Percentiles rank a stretch among this genome's conserved stretches.
phyloP scores from a whole-genome alignment of 1,140 invertebrate species.

The Drosophila carrolli region DNA sequence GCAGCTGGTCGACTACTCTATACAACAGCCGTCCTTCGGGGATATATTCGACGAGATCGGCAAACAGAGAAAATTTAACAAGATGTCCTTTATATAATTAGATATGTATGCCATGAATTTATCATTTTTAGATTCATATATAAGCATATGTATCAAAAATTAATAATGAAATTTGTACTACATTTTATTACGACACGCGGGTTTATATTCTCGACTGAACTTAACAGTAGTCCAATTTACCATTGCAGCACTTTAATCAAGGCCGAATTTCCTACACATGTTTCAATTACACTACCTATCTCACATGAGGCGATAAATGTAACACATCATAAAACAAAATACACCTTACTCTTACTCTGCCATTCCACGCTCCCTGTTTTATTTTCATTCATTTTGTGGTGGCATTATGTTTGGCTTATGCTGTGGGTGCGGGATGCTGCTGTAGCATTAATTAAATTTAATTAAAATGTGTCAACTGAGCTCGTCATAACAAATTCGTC shows the following conservation, averaged over 20 bases:
- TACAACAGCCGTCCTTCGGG: constrained; percentile 92
- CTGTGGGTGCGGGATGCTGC: constrained; percentile 17
- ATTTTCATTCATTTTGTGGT: constrained; percentile 32
- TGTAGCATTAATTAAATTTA: constrained; percentile 80
- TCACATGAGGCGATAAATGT: constrained; percentile 45
- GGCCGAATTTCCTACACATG: constrained; percentile 41
- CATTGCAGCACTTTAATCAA: background rate
- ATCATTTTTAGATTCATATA: too few relatives aligned
- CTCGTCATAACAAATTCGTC: constrained; percentile 80
- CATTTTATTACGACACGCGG: too few relatives aligned
- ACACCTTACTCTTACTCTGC: background rate
- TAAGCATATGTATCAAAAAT: too few relatives aligned
- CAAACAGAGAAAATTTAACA: background rate
- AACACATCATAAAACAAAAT: constrained; percentile 44
- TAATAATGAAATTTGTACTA: too few relatives aligned
- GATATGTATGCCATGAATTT: too few relatives aligned
- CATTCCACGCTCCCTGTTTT: background rate
- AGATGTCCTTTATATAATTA: background rate
- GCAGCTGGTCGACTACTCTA: constrained; percentile 91
- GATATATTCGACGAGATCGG: constrained; percentile 87
- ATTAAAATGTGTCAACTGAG: constrained; percentile 82
- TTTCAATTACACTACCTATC: constrained; percentile 48
- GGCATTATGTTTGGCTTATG: constrained; percentile 38
- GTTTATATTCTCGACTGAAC: too few relatives aligned
- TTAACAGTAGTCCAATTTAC: background rate